A percentile compares a stretch with the other conserved stretches of the same genome.
Evolutionary conservation across 2,797 vertebrate species (phyloP).

Genomic region (Bovichtus diacanthus): DNA sequence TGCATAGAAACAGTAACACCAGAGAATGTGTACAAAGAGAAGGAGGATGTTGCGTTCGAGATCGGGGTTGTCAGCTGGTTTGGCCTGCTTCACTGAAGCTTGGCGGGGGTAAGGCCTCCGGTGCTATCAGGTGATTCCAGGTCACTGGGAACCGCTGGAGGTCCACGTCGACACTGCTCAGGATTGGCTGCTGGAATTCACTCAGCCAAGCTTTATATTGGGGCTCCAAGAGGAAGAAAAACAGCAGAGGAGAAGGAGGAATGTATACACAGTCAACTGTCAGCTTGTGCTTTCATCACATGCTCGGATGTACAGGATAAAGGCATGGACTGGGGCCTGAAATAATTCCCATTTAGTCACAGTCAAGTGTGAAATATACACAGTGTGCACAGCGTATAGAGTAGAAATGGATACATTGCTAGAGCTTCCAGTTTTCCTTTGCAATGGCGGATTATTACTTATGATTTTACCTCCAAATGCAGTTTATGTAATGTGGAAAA

Average conservation of each 20-base stretch:
- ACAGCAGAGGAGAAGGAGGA: constrained; percentile 33
- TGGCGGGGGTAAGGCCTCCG: constrained; percentile 27
- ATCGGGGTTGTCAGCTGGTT: constrained; percentile 25
- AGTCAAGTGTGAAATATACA: constrained; percentile 43
- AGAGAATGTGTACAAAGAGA: neutral
- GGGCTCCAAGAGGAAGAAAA: constrained; percentile 25
- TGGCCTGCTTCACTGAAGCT: constrained; percentile 16
- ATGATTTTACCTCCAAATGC: constrained; percentile 15
- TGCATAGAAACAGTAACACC: neutral
- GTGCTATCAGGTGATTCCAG: constrained; percentile 63
- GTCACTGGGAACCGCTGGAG: constrained; percentile 59
- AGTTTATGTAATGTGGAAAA: constrained; percentile 28
- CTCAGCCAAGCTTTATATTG: constrained; percentile 26
- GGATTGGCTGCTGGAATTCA: constrained; percentile 38
- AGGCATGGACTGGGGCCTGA: constrained; percentile 18
- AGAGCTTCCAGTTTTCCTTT: neutral
- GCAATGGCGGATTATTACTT: neutral
- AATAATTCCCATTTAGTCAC: constrained; percentile 40
- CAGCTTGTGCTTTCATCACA: constrained; percentile 52
- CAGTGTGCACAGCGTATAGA: constrained; percentile 1
- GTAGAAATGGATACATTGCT: neutral
- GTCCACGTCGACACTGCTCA: constrained; percentile 15
- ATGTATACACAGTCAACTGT: constrained; percentile 44
- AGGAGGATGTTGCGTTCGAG: neutral
- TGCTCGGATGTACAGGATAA: constrained; percentile 35